Conservation (phyloP, 2,888 invertebrate species). For the Pharmacophagus antenor region DNA sequence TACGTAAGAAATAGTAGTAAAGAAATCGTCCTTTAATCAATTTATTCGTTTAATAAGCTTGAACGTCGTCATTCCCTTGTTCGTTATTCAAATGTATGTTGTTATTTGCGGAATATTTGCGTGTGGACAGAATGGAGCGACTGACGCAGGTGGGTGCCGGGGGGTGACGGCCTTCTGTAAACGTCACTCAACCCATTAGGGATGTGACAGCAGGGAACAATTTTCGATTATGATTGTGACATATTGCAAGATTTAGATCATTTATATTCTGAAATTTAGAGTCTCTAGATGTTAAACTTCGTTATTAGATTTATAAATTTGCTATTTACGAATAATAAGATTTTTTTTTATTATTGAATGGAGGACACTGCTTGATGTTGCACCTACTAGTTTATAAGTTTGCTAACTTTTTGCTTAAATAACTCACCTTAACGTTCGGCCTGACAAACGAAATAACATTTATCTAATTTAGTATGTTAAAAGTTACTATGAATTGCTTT, state of each 20-base stretch:
- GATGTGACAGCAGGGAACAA: background rate
- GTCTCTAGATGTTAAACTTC: no score
- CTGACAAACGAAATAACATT: background rate
- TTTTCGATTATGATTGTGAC: background rate
- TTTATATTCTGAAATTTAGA: no score
- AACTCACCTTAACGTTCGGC: background rate
- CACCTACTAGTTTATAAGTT: background rate
- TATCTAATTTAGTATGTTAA: background rate
- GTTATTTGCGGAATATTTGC: slow-evolving; percentile 65
- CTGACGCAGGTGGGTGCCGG: slow-evolving; percentile 46
- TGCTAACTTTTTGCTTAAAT: background rate
- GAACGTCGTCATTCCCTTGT: slow-evolving; percentile 33
- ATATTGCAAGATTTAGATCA: no score
- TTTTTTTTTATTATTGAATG: background rate
- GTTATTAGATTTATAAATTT: background rate
- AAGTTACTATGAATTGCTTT: background rate
- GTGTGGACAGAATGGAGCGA: slow-evolving; percentile 41
- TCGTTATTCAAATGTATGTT: slow-evolving; percentile 52
- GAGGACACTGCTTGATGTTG: background rate
- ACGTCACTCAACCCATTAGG: slow-evolving; percentile 16
- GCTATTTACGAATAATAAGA: background rate
- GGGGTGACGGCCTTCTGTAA: background rate
- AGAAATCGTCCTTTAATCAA: background rate
- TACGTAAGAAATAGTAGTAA: background rate
- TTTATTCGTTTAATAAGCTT: slow-evolving; percentile 15